phyloP scores from a whole-genome alignment of 2,797 vertebrate species.

The Aldrovandia affinis region DNA sequence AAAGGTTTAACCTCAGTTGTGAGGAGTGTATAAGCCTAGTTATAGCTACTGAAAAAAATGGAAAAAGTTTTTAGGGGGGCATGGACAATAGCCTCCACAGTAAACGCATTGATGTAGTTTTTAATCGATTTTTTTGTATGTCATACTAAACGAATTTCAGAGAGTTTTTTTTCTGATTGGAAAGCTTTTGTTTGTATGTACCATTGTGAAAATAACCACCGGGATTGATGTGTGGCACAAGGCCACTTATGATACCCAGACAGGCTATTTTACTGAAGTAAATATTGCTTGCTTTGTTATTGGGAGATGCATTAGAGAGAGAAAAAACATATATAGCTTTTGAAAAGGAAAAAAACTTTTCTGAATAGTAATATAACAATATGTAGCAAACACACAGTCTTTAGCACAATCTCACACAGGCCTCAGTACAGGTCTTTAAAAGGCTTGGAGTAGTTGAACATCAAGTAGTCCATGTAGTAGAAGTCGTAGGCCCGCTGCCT shows the following conservation, averaged over 20 bases:
- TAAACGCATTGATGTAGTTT: neutral
- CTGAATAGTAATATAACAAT: neutral
- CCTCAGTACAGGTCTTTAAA: slow-evolving; percentile 89
- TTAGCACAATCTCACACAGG: neutral
- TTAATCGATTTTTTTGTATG: neutral
- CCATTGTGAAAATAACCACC: neutral
- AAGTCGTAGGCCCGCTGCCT: slow-evolving; percentile 91
- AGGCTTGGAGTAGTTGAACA: slow-evolving; percentile 98
- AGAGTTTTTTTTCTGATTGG: neutral
- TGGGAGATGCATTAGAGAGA: too few relatives aligned
- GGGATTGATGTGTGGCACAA: neutral
- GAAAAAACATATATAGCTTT: neutral
- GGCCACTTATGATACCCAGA: neutral
- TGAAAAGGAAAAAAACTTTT: neutral
- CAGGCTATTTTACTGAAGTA: neutral
- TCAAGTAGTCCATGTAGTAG: slow-evolving; percentile 97
- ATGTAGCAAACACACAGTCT: neutral
- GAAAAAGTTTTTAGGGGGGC: neutral
- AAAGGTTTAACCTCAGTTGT: neutral
- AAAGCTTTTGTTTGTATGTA: neutral
- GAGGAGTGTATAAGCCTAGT: neutral
- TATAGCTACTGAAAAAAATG: neutral
- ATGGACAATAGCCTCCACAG: neutral
- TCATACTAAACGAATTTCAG: neutral
- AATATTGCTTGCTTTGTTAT: neutral